phyloP scores from a whole-genome alignment of 1,140 invertebrate species.

The Phthorimaea operculella region DNA sequence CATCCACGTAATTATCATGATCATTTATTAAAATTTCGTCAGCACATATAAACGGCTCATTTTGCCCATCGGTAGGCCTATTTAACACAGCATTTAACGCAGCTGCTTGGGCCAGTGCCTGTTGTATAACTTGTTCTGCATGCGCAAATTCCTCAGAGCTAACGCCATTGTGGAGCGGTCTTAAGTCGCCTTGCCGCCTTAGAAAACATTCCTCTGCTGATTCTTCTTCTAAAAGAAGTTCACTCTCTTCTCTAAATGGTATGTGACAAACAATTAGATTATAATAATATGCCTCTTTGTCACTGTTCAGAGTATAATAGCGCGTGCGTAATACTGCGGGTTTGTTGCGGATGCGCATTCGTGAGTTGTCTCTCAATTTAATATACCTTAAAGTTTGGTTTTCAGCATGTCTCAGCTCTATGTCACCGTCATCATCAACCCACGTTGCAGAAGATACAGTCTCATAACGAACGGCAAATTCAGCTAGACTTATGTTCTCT shows the following conservation, averaged over 20 bases:
- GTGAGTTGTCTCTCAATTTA: slow-evolving; percentile 17
- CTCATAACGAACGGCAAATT: slow-evolving; percentile 13
- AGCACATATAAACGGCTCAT: slow-evolving; percentile 3
- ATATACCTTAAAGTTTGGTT: slow-evolving; percentile 13
- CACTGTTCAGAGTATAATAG: slow-evolving; percentile 25
- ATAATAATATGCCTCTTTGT: slow-evolving; percentile 19
- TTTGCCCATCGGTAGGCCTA: slow-evolving; percentile 5
- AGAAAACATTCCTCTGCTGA: slow-evolving; percentile 17
- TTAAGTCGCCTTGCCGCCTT: slow-evolving; percentile 15
- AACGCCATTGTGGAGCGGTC: slow-evolving; percentile 11
- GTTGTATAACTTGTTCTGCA: slow-evolving; percentile 22
- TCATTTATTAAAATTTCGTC: slow-evolving; percentile 18
- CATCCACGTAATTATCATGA: slow-evolving; percentile 19
- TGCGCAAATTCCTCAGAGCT: slow-evolving; percentile 16
- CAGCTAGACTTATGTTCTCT: slow-evolving; percentile 19
- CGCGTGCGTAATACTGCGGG: slow-evolving; percentile 19
- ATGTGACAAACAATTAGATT: slow-evolving; percentile 14
- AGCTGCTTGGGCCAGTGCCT: slow-evolving; percentile 17
- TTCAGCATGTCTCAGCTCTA: slow-evolving; percentile 15
- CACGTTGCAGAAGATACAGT: slow-evolving; percentile 8
- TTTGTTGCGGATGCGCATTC: slow-evolving; percentile 26
- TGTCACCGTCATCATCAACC: slow-evolving; percentile 21
- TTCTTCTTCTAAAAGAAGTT: slow-evolving; percentile 12
- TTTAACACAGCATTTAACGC: slow-evolving; percentile 14
- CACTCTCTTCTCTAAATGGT: slow-evolving; percentile 12